These are phyloP conservation scores for Sceliomorpha sp. DNA, from an alignment of 2,888 invertebrate species.

Conservation along the genomic window DNA sequence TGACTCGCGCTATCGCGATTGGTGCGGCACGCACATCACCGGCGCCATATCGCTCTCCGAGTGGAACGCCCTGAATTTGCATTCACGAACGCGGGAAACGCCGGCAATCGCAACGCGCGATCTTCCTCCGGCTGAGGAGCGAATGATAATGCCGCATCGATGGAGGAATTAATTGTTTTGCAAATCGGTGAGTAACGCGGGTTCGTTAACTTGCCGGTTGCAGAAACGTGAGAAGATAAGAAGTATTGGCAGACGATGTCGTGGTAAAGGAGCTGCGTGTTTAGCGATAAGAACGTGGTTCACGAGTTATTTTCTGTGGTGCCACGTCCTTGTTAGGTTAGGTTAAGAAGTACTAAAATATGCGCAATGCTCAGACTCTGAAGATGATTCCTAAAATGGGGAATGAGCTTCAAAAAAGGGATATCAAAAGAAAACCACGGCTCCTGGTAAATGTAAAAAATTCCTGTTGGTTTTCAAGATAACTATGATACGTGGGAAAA, in stretches of 20 bases:
- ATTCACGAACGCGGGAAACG: slow-evolving; percentile 36
- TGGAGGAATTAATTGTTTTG: slow-evolving; percentile 34
- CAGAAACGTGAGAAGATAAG: slow-evolving; percentile 22
- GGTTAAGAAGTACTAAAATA: too few relatives aligned
- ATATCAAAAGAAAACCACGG: too few relatives aligned
- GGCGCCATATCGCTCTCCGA: slow-evolving; percentile 24
- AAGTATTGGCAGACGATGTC: not conserved
- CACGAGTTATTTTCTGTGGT: too few relatives aligned
- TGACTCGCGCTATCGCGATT: slow-evolving; percentile 37
- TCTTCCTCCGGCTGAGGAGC: slow-evolving; percentile 15
- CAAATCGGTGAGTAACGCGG: slow-evolving; percentile 19
- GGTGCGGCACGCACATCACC: slow-evolving; percentile 26
- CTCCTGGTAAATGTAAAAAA: too few relatives aligned
- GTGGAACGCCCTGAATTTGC: slow-evolving; percentile 43
- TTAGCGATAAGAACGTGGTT: too few relatives aligned
- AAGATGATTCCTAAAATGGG: too few relatives aligned
- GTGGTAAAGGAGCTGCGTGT: too few relatives aligned
- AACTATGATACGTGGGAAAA: too few relatives aligned
- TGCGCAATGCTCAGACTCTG: too few relatives aligned
- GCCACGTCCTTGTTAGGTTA: too few relatives aligned
- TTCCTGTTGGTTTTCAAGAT: too few relatives aligned
- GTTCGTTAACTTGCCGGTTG: slow-evolving; percentile 30
- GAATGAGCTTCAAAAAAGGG: too few relatives aligned
- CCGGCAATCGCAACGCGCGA: slow-evolving; percentile 37
- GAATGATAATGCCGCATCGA: not conserved